These are phyloP conservation scores for Rallus limicola DNA, from an alignment of 2,113 vertebrate species.

Conservation along the genomic window DNA sequence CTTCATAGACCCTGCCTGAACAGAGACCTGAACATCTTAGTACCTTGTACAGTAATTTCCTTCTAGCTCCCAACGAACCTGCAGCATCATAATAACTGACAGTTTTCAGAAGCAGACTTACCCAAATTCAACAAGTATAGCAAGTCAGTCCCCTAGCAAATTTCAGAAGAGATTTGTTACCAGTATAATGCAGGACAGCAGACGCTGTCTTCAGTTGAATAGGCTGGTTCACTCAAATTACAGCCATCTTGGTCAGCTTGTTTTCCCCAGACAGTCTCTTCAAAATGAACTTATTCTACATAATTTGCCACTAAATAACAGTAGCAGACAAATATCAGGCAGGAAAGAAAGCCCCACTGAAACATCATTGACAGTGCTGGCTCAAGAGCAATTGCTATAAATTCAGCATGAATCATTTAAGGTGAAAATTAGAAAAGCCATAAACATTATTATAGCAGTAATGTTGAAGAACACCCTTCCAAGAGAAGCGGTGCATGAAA, in stretches of 20 bases:
- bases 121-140: neutral
- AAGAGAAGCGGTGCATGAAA: neutral
- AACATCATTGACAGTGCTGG: neutral
- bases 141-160: neutral
- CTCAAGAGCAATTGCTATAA: neutral
- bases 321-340: neutral
- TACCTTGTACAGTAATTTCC: neutral
- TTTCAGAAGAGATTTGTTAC: neutral
- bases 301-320: neutral
- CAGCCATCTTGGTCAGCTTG: neutral
- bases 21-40: neutral
- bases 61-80: neutral
- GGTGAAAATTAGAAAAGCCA: slow-evolving; percentile 3
- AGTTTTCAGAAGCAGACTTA: neutral
- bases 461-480: neutral
- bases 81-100: neutral
- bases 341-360: neutral
- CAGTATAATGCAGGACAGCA: neutral
- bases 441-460: neutral
- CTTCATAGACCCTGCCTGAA: neutral
- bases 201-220: neutral
- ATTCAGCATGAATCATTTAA: neutral
- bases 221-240: neutral
- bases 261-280: neutral
- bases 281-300: neutral